phyloP scores from a whole-genome alignment of 2,797 vertebrate genomes.

The Enteromius argenteus region DNA sequence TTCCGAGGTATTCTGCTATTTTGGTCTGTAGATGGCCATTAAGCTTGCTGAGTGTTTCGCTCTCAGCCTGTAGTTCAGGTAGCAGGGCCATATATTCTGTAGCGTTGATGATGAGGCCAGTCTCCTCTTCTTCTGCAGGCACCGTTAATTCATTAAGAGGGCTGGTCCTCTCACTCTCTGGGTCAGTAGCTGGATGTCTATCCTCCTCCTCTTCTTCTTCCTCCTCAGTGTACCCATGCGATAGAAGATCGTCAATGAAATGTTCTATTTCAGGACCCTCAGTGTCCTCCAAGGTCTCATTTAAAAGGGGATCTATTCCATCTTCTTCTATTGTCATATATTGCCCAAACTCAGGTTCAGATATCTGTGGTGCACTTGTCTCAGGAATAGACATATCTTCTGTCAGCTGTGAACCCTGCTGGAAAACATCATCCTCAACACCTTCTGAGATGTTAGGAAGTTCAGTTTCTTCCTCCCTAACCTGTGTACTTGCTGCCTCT shows the following conservation, averaged over 20 bases:
- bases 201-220: slow-evolving; percentile 3
- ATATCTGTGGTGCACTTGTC: background rate
- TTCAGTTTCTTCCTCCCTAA: background rate
- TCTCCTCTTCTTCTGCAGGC: slow-evolving; percentile 7
- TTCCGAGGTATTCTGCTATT: slow-evolving; percentile 71
- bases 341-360: slow-evolving; percentile 24
- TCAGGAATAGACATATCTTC: background rate
- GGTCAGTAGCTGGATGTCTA: slow-evolving; percentile 46
- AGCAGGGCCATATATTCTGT: slow-evolving; percentile 66
- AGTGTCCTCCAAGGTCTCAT: slow-evolving; percentile 20
- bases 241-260: slow-evolving; percentile 20
- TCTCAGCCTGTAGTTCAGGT: slow-evolving; percentile 69
- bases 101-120: slow-evolving; percentile 40
- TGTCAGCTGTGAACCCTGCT: slow-evolving; percentile 1
- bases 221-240: slow-evolving; percentile 26
- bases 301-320: background rate
- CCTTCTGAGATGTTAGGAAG: background rate
- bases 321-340: background rate
- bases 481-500: background rate
- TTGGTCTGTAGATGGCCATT: slow-evolving; percentile 74
- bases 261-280: background rate
- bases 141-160: background rate
- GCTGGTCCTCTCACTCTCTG: slow-evolving; percentile 31
- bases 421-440: background rate
- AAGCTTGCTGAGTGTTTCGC: slow-evolving; percentile 62